These are phyloP conservation scores for Pitangus sulphuratus DNA, from an alignment of 2,797 vertebrate species.

Conservation along the genomic window DNA sequence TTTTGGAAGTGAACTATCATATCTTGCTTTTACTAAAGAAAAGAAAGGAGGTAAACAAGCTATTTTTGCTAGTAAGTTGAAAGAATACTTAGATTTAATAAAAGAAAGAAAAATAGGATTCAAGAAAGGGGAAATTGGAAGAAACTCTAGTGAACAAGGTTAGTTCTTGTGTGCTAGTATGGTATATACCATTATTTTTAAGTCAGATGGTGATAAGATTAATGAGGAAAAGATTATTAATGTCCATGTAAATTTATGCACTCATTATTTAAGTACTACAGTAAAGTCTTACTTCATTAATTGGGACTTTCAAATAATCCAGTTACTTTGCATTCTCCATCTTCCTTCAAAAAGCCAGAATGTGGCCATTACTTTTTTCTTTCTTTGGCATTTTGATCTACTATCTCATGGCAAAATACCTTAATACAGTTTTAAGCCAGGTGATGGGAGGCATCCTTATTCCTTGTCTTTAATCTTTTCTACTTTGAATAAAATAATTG, in stretches of 20 bases:
- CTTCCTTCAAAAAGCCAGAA: not conserved
- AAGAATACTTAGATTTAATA: not conserved
- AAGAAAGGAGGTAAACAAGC: not conserved
- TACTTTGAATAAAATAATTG: not conserved
- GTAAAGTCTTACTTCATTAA: not conserved
- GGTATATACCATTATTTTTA: not conserved
- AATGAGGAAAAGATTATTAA: not conserved
- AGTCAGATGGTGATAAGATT: not conserved
- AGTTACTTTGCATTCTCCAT: not conserved
- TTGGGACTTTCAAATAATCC: not conserved
- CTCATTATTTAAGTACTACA: not conserved
- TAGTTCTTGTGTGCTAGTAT: not conserved
- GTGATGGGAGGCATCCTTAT: not conserved
- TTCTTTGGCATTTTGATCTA: not conserved
- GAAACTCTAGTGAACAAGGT: not conserved
- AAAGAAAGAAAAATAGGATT: not conserved
- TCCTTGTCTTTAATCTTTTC: not conserved
- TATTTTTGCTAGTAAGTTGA: not conserved
- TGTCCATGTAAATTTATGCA: not conserved
- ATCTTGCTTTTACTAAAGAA: not conserved
- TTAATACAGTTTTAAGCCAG: not conserved
- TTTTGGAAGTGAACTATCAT: not conserved
- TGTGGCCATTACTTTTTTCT: not conserved
- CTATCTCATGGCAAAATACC: not conserved
- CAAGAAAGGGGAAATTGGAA: not conserved